Evolutionary conservation across 2,113 vertebrate genomes (phyloP), one percentile per base, ranked within the genome.

Genomic region (Acanthochromis polyacanthus): DNA sequence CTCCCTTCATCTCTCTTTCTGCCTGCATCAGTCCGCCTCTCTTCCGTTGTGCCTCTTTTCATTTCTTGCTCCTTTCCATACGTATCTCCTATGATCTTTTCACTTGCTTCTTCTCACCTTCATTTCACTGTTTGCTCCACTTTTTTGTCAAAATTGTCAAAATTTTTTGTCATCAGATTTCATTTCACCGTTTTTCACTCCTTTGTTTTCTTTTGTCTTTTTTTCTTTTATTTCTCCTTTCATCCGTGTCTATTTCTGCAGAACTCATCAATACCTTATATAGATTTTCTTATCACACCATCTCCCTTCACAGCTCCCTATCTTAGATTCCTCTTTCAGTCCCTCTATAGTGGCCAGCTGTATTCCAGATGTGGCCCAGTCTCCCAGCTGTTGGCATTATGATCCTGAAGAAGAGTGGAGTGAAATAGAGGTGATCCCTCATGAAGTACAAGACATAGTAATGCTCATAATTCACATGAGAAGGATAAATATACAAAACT

Each of bases 341-440:
- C 23, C 59, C 30, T 63, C 60, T n/a, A 1, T 7, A n/a, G 46
- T 32, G 56, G 32, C 84, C 90, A 88, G 82, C 71, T 88, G 81
- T 3, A 4, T 0, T 1, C 81, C 88, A 86, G 80, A 90, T 92
- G 90, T 67, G 83, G 59, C 25, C 70, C 23, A 8, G 56, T 81
- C 56, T 63, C 23, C 16, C 66, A 85, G 83, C 73, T 88, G 85
- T 85, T 82, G 65, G 79, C 74, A 67, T 79, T 40, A 30, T 22
- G 61, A 68, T 75, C 36, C 7, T 45, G 25, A 50, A 71, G 45
- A 50, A 72, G 23, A 75, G 46, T 57, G 19, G 53, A 68, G 48
- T 53, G 51, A 65, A 59, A 64, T 71, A 64, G 48, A 65, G 75
- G 75, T n/a, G 17, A 84, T 78, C 22, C 20, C 25, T 53, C 40